Conservation (phyloP, 2,888 invertebrate genomes). For the Chironomus tentans region DNA sequence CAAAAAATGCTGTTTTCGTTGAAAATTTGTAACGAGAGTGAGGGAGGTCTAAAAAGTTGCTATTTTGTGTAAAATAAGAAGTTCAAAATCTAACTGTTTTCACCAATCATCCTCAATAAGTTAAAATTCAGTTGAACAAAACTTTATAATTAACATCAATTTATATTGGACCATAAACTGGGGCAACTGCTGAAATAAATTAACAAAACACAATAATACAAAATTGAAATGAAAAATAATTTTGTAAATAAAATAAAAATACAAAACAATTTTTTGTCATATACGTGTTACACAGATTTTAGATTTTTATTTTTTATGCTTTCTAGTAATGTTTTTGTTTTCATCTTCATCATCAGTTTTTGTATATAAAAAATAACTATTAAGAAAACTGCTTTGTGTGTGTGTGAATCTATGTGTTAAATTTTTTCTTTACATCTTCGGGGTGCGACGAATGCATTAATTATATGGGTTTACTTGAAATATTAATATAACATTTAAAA, state of each 20-base stretch:
- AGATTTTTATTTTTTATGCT: not conserved
- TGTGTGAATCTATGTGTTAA: not conserved
- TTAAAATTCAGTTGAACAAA: no score
- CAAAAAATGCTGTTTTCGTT: no score
- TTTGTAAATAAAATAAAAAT: no score
- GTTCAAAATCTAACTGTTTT: no score
- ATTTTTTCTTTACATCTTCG: not conserved
- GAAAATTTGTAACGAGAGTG: no score
- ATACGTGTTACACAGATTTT: not conserved
- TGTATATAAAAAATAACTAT: not conserved
- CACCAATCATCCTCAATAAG: no score
- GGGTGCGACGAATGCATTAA: not conserved
- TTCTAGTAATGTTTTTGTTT: not conserved
- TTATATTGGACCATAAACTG: no score
- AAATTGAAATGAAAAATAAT: not conserved
- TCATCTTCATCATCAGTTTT: not conserved
- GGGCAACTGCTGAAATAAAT: not conserved
- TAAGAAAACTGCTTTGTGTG: not conserved
- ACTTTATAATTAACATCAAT: no score
- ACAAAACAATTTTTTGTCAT: not conserved
- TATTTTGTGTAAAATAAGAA: no score
- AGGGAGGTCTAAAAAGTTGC: no score
- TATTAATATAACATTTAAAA: not conserved
- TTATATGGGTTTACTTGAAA: not conserved
- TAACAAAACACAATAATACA: no score